Evolutionary conservation across 1,140 invertebrate genomes (phyloP).

Genomic region (Hylaeus anthracinus): DNA sequence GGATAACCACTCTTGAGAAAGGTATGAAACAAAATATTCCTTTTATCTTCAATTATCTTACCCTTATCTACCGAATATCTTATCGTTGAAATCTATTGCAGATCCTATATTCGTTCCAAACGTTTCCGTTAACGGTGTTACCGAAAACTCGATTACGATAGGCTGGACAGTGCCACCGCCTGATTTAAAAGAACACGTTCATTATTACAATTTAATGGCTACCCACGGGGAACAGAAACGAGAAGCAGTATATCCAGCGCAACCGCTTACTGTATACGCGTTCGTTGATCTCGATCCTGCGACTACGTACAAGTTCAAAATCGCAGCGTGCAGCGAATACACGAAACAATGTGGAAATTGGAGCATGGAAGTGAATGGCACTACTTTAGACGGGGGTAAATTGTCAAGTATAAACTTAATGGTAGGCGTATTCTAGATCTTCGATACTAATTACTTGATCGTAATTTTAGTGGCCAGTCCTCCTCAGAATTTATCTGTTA

Average conservation of each 20-base stretch:
- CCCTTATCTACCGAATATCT: slow-evolving; percentile 1
- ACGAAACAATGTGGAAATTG: slow-evolving; percentile 88
- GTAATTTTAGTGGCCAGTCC: slow-evolving; percentile 80
- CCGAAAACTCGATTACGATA: slow-evolving; percentile 89
- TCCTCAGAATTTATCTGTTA: slow-evolving; percentile 84
- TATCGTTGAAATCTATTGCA: slow-evolving; percentile 57
- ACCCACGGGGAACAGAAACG: slow-evolving; percentile 82
- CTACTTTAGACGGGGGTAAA: slow-evolving; percentile 88
- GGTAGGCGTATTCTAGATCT: slow-evolving; percentile 1
- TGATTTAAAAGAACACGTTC: slow-evolving; percentile 86
- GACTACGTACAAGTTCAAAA: slow-evolving; percentile 89
- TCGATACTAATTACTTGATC: slow-evolving; percentile 10
- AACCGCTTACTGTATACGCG: slow-evolving; percentile 86
- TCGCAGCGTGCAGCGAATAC: slow-evolving; percentile 89
- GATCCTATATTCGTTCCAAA: slow-evolving; percentile 90
- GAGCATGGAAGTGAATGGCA: slow-evolving; percentile 88
- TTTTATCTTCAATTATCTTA: neutral
- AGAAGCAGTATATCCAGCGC: slow-evolving; percentile 84
- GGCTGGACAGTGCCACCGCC: slow-evolving; percentile 86
- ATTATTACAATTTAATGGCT: slow-evolving; percentile 88
- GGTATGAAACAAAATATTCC: slow-evolving; percentile 64
- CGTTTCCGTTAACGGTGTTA: slow-evolving; percentile 89
- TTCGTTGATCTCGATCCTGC: slow-evolving; percentile 89
- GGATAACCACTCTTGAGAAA: slow-evolving; percentile 84
- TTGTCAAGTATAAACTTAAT: slow-evolving; percentile 16